Base-by-base conservation (phyloP, 2,888 invertebrate genomes). In the Nudaria mundana region DNA sequence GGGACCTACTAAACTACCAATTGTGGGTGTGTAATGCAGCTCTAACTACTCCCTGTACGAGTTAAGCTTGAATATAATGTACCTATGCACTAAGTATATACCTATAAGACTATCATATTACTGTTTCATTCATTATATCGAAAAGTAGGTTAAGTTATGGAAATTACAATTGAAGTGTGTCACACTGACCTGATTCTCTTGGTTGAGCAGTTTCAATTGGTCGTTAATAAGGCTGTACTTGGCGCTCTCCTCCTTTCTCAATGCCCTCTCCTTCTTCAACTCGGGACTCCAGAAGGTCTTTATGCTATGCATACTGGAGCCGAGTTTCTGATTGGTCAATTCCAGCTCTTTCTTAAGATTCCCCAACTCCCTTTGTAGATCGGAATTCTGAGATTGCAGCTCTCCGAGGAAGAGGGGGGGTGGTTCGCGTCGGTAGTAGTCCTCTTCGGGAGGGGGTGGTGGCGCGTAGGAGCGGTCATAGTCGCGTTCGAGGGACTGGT, bases 211-310 rank as follows among this genome's bases (percentile, higher is more conserved):
- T 86, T 97, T 98, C 61, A 98, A 92, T 88, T 98, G 98, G 90
- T 98, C 98, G 79, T 97, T 97, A 83, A 98, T 95, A 79, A 98
- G 93, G 83, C 96, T 95, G 91, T 97, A 98, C 86, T 98, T 98
- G 73, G 97, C 97, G 79, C 97, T 96, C 87, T 99, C 99, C 84
- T 99, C 99, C 79, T 99, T 99, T 61, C 99, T 91, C 65, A 98
- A 81, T 35, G 98, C 97, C 54, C 99, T 90, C 88, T 99, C 99
- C 87, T 98, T 98, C 90, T 99, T 99, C 81, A 99, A 90, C 90
- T 99, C 99, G 12, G 99, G 99, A 77, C 98, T 98, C 99, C 99
- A 99, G 89, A 99, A 99, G 39, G 98, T 99, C 91, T 99, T 99
- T 85, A 99, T 99, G 88, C 98, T 98, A 90, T 99, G 98, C 98